Evolutionary conservation across 2,113 vertebrate species (phyloP).

Genomic region (Grammomys surdaster): DNA sequence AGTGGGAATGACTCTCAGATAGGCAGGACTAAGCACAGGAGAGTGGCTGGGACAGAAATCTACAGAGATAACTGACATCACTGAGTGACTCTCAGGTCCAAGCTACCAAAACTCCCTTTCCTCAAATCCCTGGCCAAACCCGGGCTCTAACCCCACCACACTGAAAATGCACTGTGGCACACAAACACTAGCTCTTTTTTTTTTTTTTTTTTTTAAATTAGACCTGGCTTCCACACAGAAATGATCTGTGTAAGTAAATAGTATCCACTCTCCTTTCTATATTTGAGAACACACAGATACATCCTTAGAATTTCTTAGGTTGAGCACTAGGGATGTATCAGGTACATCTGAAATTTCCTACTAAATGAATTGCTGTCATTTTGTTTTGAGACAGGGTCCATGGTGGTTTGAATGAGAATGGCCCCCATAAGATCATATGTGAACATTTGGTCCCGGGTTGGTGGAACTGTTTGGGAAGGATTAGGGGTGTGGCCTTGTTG

Average conservation of each 20-base stretch:
- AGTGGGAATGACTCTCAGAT: background rate
- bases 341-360: slow-evolving; percentile 20
- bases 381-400: background rate
- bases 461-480: background rate
- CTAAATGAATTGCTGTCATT: background rate
- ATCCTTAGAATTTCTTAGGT: background rate
- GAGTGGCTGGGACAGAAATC: background rate
- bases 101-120: slow-evolving; percentile 50
- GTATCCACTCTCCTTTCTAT: background rate
- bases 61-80: background rate
- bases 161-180: background rate
- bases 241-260: slow-evolving; percentile 11
- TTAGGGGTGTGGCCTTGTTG: background rate
- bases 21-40: background rate
- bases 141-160: background rate
- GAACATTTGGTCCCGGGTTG: background rate
- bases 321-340: background rate
- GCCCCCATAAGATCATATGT: background rate
- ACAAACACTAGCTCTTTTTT: background rate
- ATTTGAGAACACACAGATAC: slow-evolving; percentile 28
- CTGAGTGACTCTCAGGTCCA: slow-evolving; percentile 5
- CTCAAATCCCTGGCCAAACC: background rate
- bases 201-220: background rate
- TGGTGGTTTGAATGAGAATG: background rate
- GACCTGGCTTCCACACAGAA: background rate